A percentile compares a stretch with the other conserved stretches of the same genome.
Conservation (phyloP, 2,797 vertebrate genomes). For the Myotis daubentonii region DNA sequence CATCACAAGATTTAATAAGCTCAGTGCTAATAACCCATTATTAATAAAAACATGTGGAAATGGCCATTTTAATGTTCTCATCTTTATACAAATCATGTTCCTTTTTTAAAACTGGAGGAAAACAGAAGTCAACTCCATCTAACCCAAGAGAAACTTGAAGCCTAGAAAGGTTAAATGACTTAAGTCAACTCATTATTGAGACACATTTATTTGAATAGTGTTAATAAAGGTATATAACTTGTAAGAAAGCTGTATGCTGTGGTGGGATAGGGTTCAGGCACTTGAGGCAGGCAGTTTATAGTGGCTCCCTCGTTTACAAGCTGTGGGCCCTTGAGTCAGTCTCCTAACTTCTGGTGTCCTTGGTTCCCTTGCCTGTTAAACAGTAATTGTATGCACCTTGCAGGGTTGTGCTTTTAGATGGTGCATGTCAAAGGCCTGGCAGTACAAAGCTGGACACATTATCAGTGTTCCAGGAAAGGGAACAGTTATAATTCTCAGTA, state of each 20-base stretch:
- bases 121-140: constrained; percentile 43
- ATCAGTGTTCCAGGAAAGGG: background rate
- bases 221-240: background rate
- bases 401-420: background rate
- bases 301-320: background rate
- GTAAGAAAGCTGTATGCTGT: background rate
- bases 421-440: background rate
- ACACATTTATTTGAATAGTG: background rate
- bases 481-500: background rate
- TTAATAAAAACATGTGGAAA: constrained; percentile 36
- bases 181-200: background rate
- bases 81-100: background rate
- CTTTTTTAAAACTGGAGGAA: constrained; percentile 47
- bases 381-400: background rate
- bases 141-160: constrained; percentile 11
- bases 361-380: background rate
- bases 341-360: background rate
- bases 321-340: background rate
- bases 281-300: background rate
- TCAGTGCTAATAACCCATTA: background rate
- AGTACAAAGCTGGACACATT: background rate
- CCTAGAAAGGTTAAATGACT: constrained; percentile 6
- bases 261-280: background rate
- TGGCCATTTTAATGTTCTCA: background rate
- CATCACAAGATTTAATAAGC: background rate